A percentile compares a stretch with the other conserved stretches of the same genome.
Conservation (phyloP, 2,888 invertebrate genomes). For the Allygus modestus region DNA sequence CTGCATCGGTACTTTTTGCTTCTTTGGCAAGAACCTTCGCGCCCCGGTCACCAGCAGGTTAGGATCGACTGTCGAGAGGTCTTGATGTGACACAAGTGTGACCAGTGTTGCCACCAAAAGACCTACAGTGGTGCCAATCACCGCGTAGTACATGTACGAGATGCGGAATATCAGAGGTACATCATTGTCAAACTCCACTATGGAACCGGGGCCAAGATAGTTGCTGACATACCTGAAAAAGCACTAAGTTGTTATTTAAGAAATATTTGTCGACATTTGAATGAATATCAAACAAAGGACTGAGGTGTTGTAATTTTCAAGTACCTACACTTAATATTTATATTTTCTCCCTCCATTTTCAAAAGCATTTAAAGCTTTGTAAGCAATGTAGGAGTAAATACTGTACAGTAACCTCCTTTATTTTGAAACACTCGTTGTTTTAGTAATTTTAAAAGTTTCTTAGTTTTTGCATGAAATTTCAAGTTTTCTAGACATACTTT, state of each 20-base stretch:
- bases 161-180: constrained; percentile 57
- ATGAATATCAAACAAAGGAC: neutral
- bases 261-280: neutral
- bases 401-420: no score
- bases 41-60: constrained; percentile 79
- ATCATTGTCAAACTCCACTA: constrained; percentile 45
- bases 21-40: constrained; percentile 74
- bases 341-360: no score
- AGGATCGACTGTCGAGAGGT: constrained; percentile 78
- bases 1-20: neutral
- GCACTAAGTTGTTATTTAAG: neutral
- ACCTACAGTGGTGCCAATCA: constrained; percentile 44
- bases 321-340: neutral
- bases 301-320: no score
- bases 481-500: no score
- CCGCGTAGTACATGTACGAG: constrained; percentile 62
- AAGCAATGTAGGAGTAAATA: no score
- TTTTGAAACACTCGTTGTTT: no score
- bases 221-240: neutral
- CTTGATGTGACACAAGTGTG: constrained; percentile 79
- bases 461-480: no score
- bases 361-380: no score
- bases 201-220: constrained; percentile 59
- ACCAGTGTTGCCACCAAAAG: constrained; percentile 81
- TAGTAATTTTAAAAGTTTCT: no score